Conservation (phyloP, 2,888 invertebrate genomes). For the Sphaerophoria rueppellii region DNA sequence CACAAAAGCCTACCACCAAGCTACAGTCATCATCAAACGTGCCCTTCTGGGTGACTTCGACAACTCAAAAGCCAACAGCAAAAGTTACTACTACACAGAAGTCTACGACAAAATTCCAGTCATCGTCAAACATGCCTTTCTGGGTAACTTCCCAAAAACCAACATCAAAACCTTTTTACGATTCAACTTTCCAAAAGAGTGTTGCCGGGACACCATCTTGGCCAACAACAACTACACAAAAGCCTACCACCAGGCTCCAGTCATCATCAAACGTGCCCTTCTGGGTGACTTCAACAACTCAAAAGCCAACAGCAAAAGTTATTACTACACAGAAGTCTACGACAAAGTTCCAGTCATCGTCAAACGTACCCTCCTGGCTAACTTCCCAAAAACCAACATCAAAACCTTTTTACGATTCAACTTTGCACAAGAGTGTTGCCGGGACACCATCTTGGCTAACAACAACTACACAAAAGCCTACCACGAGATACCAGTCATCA, state of each 20-base stretch:
- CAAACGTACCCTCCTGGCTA: constrained; percentile 9
- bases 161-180: not conserved
- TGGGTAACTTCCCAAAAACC: not conserved
- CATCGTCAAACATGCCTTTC: not conserved
- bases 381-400: not conserved
- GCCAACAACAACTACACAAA: constrained; percentile 8
- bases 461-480: not conserved
- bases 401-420: not conserved
- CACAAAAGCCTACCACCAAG: not conserved
- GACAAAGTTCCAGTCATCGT: not conserved
- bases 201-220: not conserved
- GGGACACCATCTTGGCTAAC: constrained; percentile 3
- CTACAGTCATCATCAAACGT: not conserved
- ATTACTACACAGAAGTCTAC: not conserved
- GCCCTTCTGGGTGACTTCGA: constrained; percentile 7
- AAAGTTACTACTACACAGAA: not conserved
- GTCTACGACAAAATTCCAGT: not conserved
- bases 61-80: not conserved
- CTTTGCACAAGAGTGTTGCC: constrained; percentile 4
- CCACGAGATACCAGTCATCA: not conserved
- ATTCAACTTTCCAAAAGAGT: constrained; percentile 3
- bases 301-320: too few relatives aligned
- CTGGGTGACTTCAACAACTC: not conserved
- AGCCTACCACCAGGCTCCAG: not conserved
- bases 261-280: not conserved